Evolutionary conservation across 2,113 vertebrate genomes (phyloP).

Genomic region (Catagonus wagneri): DNA sequence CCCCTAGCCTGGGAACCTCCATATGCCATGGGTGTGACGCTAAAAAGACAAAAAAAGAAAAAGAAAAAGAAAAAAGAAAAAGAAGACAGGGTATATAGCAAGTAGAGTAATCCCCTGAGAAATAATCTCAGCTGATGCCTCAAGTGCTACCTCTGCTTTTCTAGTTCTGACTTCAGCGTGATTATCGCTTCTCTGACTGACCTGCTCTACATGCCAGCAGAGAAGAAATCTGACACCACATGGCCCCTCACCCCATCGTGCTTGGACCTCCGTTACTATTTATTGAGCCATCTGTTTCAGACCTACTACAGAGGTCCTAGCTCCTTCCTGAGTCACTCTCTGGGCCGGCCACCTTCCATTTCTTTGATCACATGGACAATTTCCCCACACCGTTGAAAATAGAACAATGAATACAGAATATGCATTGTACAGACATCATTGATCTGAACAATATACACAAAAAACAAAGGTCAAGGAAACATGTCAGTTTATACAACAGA

Average conservation of each 20-base stretch:
- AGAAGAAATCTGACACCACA: conserved; percentile 59
- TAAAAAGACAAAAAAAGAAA: too few species aligned
- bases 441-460: conserved; percentile 42
- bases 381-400: conserved; percentile 30
- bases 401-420: conserved; percentile 2
- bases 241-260: conserved; percentile 62
- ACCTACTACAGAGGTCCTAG: conserved; percentile 62
- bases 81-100: background rate
- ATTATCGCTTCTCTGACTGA: background rate
- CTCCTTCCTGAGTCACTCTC: conserved; percentile 56
- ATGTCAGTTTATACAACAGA: conserved; percentile 36
- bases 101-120: conserved; percentile 61
- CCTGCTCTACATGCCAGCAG: conserved; percentile 56
- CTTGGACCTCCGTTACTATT: conserved; percentile 73
- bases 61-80: too few species aligned
- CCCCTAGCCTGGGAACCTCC: too few species aligned
- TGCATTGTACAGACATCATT: conserved; percentile 11
- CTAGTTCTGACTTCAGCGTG: conserved; percentile 58
- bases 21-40: too few species aligned
- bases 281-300: conserved; percentile 74
- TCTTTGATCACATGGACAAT: conserved; percentile 44
- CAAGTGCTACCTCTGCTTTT: conserved; percentile 67
- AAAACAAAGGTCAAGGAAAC: conserved; percentile 43
- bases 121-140: conserved; percentile 72
- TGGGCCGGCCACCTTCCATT: conserved; percentile 42